phyloP scores from a whole-genome alignment of 1,140 invertebrate genomes.

The Drosophila quadrilineata region DNA sequence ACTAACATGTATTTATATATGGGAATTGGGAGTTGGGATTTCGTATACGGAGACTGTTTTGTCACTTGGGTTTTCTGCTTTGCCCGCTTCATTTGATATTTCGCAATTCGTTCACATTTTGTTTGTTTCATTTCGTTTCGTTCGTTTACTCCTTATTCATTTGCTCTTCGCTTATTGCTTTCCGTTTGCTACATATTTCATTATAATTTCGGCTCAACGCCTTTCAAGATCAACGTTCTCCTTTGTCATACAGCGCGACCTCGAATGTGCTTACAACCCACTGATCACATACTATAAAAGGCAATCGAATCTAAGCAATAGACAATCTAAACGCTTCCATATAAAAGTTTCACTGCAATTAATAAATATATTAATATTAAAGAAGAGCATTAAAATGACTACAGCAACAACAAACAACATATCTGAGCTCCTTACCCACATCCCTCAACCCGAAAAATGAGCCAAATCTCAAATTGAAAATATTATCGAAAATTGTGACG shows the following conservation, averaged over 20 bases:
- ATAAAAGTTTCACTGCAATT: conserved; percentile 27
- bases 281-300: conserved; percentile 30
- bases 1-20: neutral
- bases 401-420: too few species aligned
- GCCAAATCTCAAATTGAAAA: neutral
- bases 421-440: conserved; percentile 35
- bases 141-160: too few species aligned
- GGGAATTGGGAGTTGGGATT: conserved; percentile 14
- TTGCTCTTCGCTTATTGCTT: too few species aligned
- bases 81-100: conserved; percentile 16
- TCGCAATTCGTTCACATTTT: conserved; percentile 20
- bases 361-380: conserved; percentile 31
- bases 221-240: conserved; percentile 29
- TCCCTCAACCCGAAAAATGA: neutral
- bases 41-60: conserved; percentile 10
- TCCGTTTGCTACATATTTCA: conserved; percentile 1
- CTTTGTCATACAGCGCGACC: conserved; percentile 21
- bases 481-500: neutral
- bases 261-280: conserved; percentile 53
- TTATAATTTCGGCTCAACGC: conserved; percentile 21
- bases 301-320: conserved; percentile 8
- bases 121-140: neutral
- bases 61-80: conserved; percentile 39
- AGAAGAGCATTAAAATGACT: too few species aligned
- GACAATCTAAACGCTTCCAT: conserved; percentile 50